These are phyloP conservation scores for Diadromus collaris DNA, from an alignment of 2,888 invertebrate genomes.

Conservation along the genomic window DNA sequence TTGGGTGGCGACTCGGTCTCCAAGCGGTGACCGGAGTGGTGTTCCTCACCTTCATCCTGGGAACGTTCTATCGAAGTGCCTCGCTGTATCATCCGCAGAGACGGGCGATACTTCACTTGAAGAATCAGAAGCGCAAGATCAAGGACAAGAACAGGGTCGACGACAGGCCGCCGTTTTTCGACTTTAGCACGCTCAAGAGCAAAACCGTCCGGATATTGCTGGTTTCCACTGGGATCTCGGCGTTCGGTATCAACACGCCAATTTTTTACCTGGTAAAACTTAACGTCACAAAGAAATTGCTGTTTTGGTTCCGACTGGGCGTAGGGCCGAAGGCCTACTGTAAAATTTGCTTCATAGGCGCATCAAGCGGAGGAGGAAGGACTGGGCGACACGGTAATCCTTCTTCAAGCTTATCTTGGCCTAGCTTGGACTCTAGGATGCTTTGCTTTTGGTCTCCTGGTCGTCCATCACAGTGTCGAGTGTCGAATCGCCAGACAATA, in stretches of 20 bases:
- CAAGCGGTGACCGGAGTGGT: conserved; percentile 93
- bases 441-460: conserved; percentile 89
- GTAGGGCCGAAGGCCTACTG: background rate
- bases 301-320: too few species aligned
- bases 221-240: conserved; percentile 89
- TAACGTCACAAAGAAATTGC: too few species aligned
- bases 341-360: conserved; percentile 78
- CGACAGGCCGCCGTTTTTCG: conserved; percentile 92
- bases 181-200: conserved; percentile 91
- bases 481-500: conserved; percentile 93
- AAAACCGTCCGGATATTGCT: conserved; percentile 92
- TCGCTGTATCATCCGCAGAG: conserved; percentile 94
- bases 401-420: conserved; percentile 89
- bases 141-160: conserved; percentile 89
- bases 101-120: conserved; percentile 92
- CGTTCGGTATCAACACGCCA: conserved; percentile 93
- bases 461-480: conserved; percentile 91
- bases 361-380: conserved; percentile 91
- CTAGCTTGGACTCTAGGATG: conserved; percentile 92
- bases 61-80: conserved; percentile 93
- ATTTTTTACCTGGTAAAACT: conserved; percentile 88
- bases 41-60: conserved; percentile 91
- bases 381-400: conserved; percentile 83
- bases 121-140: conserved; percentile 92
- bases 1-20: conserved; percentile 91